Evolutionary conservation across 2,888 invertebrate species (phyloP).

Genomic region (Thyatira batis): DNA sequence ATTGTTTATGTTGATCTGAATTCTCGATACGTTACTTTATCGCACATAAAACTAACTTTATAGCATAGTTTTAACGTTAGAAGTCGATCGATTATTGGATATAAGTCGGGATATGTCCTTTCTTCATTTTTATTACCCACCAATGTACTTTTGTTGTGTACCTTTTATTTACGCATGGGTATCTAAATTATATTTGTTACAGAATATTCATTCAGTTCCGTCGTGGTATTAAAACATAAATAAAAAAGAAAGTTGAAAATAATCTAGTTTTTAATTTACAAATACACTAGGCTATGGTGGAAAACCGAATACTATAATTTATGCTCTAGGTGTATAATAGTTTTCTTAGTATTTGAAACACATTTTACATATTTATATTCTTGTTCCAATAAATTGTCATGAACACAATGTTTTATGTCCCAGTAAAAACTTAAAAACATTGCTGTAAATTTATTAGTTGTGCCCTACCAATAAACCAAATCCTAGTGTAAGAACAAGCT

Average conservation of each 20-base stretch:
- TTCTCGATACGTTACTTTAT: slow-evolving; percentile 71
- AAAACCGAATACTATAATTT: no score
- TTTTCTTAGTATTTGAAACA: no score
- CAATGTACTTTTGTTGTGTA: slow-evolving; percentile 11
- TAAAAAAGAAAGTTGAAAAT: no score
- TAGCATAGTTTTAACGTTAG: slow-evolving; percentile 57
- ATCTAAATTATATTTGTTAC: no score
- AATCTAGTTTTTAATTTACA: no score
- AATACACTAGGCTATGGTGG: no score
- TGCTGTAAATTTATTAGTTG: neutral
- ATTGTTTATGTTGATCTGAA: slow-evolving; percentile 74
- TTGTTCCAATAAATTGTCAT: slow-evolving; percentile 4
- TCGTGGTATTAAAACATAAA: neutral
- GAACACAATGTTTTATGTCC: neutral
- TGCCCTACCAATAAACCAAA: slow-evolving; percentile 28
- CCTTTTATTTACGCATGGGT: neutral
- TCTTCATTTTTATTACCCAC: slow-evolving; percentile 14
- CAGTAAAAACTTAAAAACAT: neutral
- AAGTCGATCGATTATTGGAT: slow-evolving; percentile 58
- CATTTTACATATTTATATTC: neutral
- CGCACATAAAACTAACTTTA: slow-evolving; percentile 72
- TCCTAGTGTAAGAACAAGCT: slow-evolving; percentile 26
- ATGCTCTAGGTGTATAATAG: no score
- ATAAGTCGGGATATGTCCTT: slow-evolving; percentile 38
- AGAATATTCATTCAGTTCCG: no score